Evolutionary conservation across 2,797 vertebrate species (phyloP), one percentile per base, ranked within the genome.

Genomic region (Pseudotriccus pelzelni): DNA sequence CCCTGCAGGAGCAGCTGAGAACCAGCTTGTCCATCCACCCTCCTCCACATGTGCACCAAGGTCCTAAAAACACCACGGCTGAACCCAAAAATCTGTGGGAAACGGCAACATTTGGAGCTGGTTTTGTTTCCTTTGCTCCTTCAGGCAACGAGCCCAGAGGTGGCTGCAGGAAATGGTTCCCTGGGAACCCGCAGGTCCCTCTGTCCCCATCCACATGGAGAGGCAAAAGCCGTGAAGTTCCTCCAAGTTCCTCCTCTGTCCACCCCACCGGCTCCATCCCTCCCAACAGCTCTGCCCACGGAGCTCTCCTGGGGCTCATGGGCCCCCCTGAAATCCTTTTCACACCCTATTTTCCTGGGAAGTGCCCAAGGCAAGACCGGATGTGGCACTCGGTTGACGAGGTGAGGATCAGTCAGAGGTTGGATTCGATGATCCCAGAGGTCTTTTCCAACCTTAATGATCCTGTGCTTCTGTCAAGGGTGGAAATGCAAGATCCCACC

Each of bases 121-220:
- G 15, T 50, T 81, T 55, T 36, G 16, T 8, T 49, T 44, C 37
- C 23, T 47, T 55, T 44, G 39, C 7, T 69, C 24, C 59, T 84
- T 46, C 34, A 66, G 68, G 67, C 32, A 77, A 17, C 8, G 17
- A 90, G 14, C 4, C 37, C 55, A 58, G 76, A 62, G 52, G 39
- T 11, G 46, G 53, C 36, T 86, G 52, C 59, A 36, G 30, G 50
- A 75, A 53, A 28, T 1, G 3, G 22, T 4, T 77, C 34, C 56
- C 7, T 0, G 1, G 14, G 30, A 28, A 36, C 3, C 21, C 13
- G 6, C 0, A 8, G 56, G 24, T 34, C 17, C 28, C 72, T 4
- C 8, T 32, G 15, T 37, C 11, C 5, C 21, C 8, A 2, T 13
- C 58, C 36, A 44, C 25, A 2, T 1, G 30, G 55, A 72, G 53